Evolutionary conservation across 1,140 invertebrate species (phyloP), one percentile per base, ranked within the genome.

Genomic region (Thaumatotibia leucotreta): DNA sequence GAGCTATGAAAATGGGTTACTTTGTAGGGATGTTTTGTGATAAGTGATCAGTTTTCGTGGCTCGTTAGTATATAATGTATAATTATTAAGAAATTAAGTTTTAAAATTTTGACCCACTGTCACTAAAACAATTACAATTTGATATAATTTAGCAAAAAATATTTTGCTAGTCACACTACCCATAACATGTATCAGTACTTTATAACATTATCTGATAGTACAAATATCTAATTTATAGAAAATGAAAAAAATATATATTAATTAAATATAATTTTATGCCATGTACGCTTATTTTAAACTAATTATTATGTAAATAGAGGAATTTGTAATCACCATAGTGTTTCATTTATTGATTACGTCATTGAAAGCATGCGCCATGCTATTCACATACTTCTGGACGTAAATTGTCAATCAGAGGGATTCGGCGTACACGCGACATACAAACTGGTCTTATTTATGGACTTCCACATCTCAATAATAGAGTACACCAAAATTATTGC

Each of bases 271-370:
- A 88, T 89, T 88, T 85, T 91, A 91, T 84, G 88, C 86, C 86
- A 88, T 91, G 85, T 91, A 91, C 88, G 88, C 88, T 91, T 91
- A 91, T 91, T 91, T 87, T 88, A 89, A 89, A 88, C 84, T 86
- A 86, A 85, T 79, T 87, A 87, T 83, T 76, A 82, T 91, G 86
- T 91, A 91, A 91, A 91, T 91, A 91, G 80, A 91, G 80, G 86
- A 89, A 87, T 84, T 89, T 85, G 79, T 87, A 91, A 89, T 88
- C 83, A 84, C 72, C 68, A 64, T 45, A 63, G 75, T 70, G 69
- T 86, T 77, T 86, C 74, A 79, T 83, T 86, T 74, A 79, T 83
- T 86, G 33, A 24, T 52, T 17, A 24, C 33, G 27, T 45, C 1
- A 11, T n/a, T 39, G n/a, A 4, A 5, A 39, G 35, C n/a, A n/a